phyloP scores from a whole-genome alignment of 35 echinoderm and acorn worm species.

The Ophioderma brevispina region DNA sequence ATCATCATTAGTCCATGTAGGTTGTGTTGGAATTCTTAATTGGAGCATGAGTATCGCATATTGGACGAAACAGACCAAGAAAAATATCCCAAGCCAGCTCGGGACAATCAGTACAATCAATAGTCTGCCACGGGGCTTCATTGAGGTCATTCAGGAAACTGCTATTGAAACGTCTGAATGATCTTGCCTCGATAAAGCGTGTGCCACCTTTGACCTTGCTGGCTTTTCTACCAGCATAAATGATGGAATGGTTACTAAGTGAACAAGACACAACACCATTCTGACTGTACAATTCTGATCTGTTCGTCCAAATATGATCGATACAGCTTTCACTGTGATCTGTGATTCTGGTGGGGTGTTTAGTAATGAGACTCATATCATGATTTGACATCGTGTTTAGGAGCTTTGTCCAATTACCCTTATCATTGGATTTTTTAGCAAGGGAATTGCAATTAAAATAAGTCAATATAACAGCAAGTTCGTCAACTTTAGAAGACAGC shows the following conservation, averaged over 20 bases:
- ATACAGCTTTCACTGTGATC: neutral
- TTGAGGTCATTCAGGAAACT: neutral
- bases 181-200: neutral
- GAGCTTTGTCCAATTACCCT: slow-evolving; percentile 10
- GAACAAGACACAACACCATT: neutral
- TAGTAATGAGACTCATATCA: neutral
- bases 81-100: neutral
- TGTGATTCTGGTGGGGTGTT: neutral
- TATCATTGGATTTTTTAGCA: too few species aligned
- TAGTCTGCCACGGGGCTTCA: neutral
- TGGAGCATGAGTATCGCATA: neutral
- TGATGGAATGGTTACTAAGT: neutral
- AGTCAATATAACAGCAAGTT: too few species aligned
- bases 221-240: neutral
- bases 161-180: neutral
- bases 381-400: neutral
- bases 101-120: neutral
- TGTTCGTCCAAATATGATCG: neutral
- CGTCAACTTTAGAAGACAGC: too few species aligned
- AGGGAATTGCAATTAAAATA: too few species aligned
- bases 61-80: neutral
- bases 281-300: neutral
- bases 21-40: neutral
- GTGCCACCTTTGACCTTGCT: neutral
- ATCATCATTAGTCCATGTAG: neutral